Conservation (phyloP, 2,113 vertebrate genomes). For the Oreochromis spilurus region DNA sequence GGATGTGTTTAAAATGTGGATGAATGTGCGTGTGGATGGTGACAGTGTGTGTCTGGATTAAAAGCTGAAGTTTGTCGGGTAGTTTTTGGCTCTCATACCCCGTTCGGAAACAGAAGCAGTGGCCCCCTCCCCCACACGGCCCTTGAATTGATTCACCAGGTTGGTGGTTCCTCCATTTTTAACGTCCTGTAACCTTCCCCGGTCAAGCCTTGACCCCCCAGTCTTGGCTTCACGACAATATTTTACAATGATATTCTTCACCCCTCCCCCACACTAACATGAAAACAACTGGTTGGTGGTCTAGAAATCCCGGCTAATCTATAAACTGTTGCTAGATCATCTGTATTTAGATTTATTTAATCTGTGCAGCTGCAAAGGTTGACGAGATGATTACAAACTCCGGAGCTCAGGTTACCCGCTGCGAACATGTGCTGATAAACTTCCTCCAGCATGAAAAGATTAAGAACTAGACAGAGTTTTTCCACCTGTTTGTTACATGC, state of each 20-base stretch:
- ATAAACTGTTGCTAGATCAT: background rate
- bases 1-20: background rate
- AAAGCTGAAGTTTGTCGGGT: background rate
- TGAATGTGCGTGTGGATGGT: background rate
- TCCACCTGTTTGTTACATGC: background rate
- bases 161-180: slow-evolving; percentile 91
- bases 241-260: slow-evolving; percentile 97
- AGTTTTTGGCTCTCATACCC: slow-evolving; percentile 28
- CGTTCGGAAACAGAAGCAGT: slow-evolving; percentile 77
- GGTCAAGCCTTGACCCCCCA: slow-evolving; percentile 80
- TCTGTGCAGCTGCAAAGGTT: background rate
- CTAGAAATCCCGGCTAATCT: background rate
- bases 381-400: background rate
- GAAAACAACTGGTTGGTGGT: slow-evolving; percentile 33
- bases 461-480: background rate
- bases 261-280: background rate
- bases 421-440: background rate
- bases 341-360: background rate
- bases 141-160: slow-evolving; percentile 87
- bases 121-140: slow-evolving; percentile 60
- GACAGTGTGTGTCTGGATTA: background rate
- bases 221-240: slow-evolving; percentile 86
- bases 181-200: slow-evolving; percentile 67
- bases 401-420: background rate
- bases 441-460: background rate